Base-by-base conservation (phyloP, 2,888 invertebrate genomes). In the Calephelis perditalis region DNA sequence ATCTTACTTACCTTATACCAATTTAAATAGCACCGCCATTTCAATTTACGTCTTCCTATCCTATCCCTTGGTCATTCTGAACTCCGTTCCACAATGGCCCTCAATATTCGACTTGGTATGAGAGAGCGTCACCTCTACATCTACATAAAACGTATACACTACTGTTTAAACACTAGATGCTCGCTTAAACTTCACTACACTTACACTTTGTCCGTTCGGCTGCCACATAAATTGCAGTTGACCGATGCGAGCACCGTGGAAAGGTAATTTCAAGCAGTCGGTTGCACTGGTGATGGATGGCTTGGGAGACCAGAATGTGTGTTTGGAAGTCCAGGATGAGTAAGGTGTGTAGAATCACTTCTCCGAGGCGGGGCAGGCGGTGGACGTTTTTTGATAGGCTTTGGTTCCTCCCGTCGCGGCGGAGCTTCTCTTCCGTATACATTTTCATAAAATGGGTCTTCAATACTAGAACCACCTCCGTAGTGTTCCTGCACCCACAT, bases 401-500 rank as follows among this genome's bases (percentile, higher is more conserved):
- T 76, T 3, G 85, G 82, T 62, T 82, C 82, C 61, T 82, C 86
- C 10, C 86, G 81, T 1, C 82, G 73, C 36, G 76, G 76, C 36
- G 73, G 72, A 6, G 73, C 72, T 59, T 79, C 82, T 0, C 81
- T 73, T 3, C 76, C 82, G 62, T 75, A 84, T 6, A 96, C 93
- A 76, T 96, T 96, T 79, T 96, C 96, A 77, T 96, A 96, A 60
- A 95, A 87, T 67, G 94, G 95, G 70, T 94, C 84, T 64, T 85
- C 82, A 2, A 78, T 74, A 2, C 69, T 73, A 7, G 65, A 62
- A 0, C 76, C 78, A n/a, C 78, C 77, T 2, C 96, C 96, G 72
- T 96, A 97, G 74, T 97, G 97, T 77, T 97, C 96, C 73, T 96
- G 94, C 60, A 97, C 96, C 97, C 97, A 97, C 81, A 96, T 96